A percentile compares a stretch with the other conserved stretches of the same genome.
Evolutionary conservation across 2,113 vertebrate species (phyloP).

Genomic region (Gambusia affinis): DNA sequence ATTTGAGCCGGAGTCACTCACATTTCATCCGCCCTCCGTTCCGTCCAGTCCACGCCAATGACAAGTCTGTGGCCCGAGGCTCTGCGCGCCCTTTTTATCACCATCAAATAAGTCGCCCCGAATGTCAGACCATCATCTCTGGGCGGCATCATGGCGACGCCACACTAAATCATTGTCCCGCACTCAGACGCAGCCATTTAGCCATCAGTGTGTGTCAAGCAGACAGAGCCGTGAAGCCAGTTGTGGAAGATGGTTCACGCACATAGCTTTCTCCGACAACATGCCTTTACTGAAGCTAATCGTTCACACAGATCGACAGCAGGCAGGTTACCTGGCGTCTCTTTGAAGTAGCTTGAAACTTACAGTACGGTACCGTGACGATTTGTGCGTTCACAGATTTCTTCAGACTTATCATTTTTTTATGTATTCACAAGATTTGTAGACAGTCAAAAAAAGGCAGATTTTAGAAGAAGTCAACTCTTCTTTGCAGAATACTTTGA

Average conservation of each 20-base stretch:
- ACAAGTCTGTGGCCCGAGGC: conserved; percentile 64
- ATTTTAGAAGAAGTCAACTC: too few species aligned
- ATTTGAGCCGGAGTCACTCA: conserved; percentile 60
- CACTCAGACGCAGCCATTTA: conserved; percentile 61
- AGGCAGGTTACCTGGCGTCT: conserved; percentile 41
- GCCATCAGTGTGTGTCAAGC: conserved; percentile 61
- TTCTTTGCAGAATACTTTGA: too few species aligned
- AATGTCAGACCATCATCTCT: conserved; percentile 67
- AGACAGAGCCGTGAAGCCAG: conserved; percentile 45
- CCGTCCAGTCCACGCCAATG: conserved; percentile 35
- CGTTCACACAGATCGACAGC: conserved; percentile 45
- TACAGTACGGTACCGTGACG: conserved; percentile 45
- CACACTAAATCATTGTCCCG: conserved; percentile 63
- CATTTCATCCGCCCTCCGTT: conserved; percentile 51
- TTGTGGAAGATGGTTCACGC: conserved; percentile 28
- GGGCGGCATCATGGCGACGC: conserved; percentile 50
- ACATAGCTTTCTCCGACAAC: conserved; percentile 9
- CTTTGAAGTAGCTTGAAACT: conserved; percentile 41
- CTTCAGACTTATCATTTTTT: background rate
- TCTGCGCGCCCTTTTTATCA: conserved; percentile 64
- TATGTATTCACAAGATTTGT: too few species aligned
- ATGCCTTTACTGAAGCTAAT: conserved; percentile 31
- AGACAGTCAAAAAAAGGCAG: too few species aligned
- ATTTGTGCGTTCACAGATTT: conserved; percentile 1
- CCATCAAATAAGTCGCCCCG: conserved; percentile 59